Conservation (phyloP, 2,113 vertebrate species). For the Stictonetta naevosa region DNA sequence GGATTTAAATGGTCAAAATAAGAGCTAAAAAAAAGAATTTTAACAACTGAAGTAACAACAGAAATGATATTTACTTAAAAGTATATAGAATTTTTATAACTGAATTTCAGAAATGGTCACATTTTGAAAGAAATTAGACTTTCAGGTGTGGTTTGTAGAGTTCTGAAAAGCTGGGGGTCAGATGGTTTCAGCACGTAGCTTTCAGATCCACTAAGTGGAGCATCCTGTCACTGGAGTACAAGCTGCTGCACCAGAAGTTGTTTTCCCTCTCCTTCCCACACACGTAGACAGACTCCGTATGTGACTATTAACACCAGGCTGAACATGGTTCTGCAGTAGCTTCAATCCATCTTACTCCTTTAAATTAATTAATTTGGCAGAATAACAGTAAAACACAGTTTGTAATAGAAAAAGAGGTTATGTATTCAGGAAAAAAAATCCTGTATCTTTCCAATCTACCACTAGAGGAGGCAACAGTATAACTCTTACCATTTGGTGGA, state of each 20-base stretch:
- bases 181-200: not conserved
- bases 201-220: not conserved
- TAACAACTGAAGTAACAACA: not conserved
- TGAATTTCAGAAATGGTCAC: not conserved
- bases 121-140: not conserved
- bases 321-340: not conserved
- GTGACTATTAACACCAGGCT: not conserved
- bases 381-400: not conserved
- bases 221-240: not conserved
- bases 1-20: not conserved
- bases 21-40: not conserved
- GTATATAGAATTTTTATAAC: not conserved
- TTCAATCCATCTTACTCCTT: not conserved
- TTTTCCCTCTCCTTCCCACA: not conserved
- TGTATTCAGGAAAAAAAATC: not conserved
- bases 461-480: constrained; percentile 75
- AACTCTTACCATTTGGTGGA: constrained; percentile 93
- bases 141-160: not conserved
- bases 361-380: not conserved
- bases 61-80: not conserved
- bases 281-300: rapidly evolving
- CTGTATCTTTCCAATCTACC: constrained; percentile 59
- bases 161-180: not conserved
- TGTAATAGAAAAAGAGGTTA: not conserved
- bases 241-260: not conserved